Base-by-base conservation (phyloP, 2,888 invertebrate genomes). In the Girardia tigrina region DNA sequence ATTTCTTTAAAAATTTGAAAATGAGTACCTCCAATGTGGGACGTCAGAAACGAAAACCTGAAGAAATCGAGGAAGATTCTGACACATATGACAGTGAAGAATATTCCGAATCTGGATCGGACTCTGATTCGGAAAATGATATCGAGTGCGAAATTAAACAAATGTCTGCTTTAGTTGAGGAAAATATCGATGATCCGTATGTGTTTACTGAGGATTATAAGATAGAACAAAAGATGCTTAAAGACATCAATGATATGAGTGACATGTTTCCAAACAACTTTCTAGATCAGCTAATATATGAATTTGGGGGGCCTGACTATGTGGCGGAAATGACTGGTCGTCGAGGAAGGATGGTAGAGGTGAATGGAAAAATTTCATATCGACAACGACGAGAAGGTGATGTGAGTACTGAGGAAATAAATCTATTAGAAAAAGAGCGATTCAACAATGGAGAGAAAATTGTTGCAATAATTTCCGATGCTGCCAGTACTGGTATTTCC, bases 111-210 rank as follows among this genome's bases (percentile, higher is more conserved):
- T 56, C 20, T 23, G 26, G 2, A 26, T 76, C 36, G 82, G 82
- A 77, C n/a, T n/a, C n/a, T 83, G 82, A 82, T 79, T 81, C 78
- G 78, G 79, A 16, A 79, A 79, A 71, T 82, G 82, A 26, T 82
- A 81, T 23, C 4, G 8, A 56, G n/a, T n/a, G n/a, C n/a, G n/a
- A n/a, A n/a, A n/a, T n/a, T n/a, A n/a, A n/a, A n/a, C n/a, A n/a
- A n/a, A n/a, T n/a, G n/a, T n/a, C n/a, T n/a, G n/a, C n/a, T n/a
- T n/a, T 20, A 56, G 8, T 16, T 36, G 56, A 56, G 4, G 8
- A 56, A 12, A 12, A 20, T 4, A 23, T 16, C 23, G 56, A 56
- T 16, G n/a, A 56, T 23, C 20, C n/a, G 23, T n/a, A 56, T 12
- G 23, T 8, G 23, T 56, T 56, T n/a, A 12, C 8, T 56, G 56